phyloP scores from a whole-genome alignment of 2,113 vertebrate species.

The Periophthalmus modestus region DNA sequence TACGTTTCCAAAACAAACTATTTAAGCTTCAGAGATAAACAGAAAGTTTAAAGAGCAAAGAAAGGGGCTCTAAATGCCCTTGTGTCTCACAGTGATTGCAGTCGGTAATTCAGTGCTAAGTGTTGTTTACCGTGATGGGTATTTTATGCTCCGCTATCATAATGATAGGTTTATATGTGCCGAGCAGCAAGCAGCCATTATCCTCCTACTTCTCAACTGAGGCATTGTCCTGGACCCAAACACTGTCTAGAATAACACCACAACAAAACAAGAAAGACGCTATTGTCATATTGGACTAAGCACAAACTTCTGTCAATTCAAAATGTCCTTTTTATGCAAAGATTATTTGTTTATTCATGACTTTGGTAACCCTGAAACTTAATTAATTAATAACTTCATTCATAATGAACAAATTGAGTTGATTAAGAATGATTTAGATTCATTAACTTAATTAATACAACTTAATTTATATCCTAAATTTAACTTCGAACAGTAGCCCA shows the following conservation, averaged over 20 bases:
- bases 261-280: neutral
- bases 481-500: no score
- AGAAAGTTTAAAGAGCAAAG: neutral
- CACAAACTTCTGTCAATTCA: neutral
- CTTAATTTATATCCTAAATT: no score
- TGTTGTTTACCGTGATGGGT: slow-evolving; percentile 59
- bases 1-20: neutral
- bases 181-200: slow-evolving; percentile 43
- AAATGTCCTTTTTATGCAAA: neutral
- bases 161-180: slow-evolving; percentile 48
- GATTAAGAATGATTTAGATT: no score
- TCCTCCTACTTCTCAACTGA: slow-evolving; percentile 36
- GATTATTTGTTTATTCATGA: neutral
- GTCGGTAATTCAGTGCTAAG: slow-evolving; percentile 30
- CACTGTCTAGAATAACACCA: neutral
- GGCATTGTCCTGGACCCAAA: slow-evolving; percentile 33
- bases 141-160: slow-evolving; percentile 43
- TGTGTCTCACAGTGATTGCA: slow-evolving; percentile 1
- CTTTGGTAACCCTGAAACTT: no score
- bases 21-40: neutral
- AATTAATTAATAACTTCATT: no score
- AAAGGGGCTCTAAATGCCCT: neutral
- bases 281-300: neutral
- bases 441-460: no score
- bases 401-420: no score